Base-by-base conservation (phyloP, 1,140 invertebrate genomes). In the Asbolus verrucosus region DNA sequence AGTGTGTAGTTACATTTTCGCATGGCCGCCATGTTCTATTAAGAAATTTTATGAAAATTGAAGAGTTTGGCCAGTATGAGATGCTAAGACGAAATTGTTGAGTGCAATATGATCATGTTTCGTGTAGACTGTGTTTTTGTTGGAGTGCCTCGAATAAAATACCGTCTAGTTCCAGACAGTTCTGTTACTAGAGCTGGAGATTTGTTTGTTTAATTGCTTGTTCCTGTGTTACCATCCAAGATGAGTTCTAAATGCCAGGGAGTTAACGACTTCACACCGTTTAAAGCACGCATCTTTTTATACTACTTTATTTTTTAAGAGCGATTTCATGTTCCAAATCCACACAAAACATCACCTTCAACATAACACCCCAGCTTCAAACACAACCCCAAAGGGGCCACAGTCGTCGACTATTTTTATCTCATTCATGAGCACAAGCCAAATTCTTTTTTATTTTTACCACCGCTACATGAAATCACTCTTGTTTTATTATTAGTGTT, bases 241-340 rank as follows among this genome's bases (percentile, higher is more conserved):
- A 79, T 79, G 77, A 77, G 65, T 72, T 71, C 68, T 67, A 63
- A 72, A 73, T 41, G 65, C 61, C 71, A 65, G 70, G 73, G 73
- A 69, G 73, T 67, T 36, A 60, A 63, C 68, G 70, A 63, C 74
- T 74, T 71, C 71, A 71, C 69, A 71, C 75, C 76, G 66, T 79
- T 79, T 67, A 76, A 76, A 79, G 78, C 79, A 80, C 78, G 78
- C 78, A 79, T 76, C 70, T 69, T 74, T 60, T 77, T 71, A 73
- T 75, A 76, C 73, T 72, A 41, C 46, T 66, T 74, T 67, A 36
- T 74, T 69, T 36, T 70, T 73, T 36, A 39, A 31, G 69, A 71
- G 70, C 75, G 73, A 76, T 75, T 73, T 77, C 73, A 76, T 73
- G n/a, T n/a, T n/a, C n/a, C n/a, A 63, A 33, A 27, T 27, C 24